Evolutionary conservation across 2,888 invertebrate species (phyloP), one percentile per base, ranked within the genome.

Genomic region (Leuctra nigra): DNA sequence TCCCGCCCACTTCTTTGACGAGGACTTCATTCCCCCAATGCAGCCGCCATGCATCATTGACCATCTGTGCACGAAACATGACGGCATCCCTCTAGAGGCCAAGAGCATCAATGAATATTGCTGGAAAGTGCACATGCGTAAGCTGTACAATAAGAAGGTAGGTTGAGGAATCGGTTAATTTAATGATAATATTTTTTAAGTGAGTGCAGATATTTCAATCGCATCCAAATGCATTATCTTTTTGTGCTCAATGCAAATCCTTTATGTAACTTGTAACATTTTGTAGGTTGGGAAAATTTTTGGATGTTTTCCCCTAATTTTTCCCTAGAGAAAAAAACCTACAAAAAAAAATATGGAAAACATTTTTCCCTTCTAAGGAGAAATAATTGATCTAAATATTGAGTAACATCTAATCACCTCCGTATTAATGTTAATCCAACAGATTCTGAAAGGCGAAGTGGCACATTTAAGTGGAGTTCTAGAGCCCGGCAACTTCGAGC

Each of bases 41-140:
- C 83, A 83, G 55, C 80, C 86, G 16, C 86, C 90, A 14, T 95
- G 93, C 68, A 86, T 94, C 61, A 86, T 97, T 63, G 82, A 86
- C 63, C 76, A 82, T 61, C 75, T 96, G 36, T 94, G 94, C 72
- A 82, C 85, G 64, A 82, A 84, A 65, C 87, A 89, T 66, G 85
- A 88, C 66, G 91, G 90, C 0, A 78, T 90, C 39, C 76, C 85
- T n/a, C 80, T 91, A 2, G 96, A 97, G 70, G 95, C 94, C 6
- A 87, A 88, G 68, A 84, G 87, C 20, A 90, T 94, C 69, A 94
- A 95, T 69, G 86, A 90, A 66, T 94, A 93, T 68, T 86, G 84
- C 66, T 87, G 90, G 77, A 88, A 84, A 65, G 83, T 83, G 54
- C 84, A 90, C 53, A 81, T 96, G 36, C 81, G 79, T 62, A 82